Conservation (phyloP, 2,888 invertebrate genomes). For the Spodoptera exigua region DNA sequence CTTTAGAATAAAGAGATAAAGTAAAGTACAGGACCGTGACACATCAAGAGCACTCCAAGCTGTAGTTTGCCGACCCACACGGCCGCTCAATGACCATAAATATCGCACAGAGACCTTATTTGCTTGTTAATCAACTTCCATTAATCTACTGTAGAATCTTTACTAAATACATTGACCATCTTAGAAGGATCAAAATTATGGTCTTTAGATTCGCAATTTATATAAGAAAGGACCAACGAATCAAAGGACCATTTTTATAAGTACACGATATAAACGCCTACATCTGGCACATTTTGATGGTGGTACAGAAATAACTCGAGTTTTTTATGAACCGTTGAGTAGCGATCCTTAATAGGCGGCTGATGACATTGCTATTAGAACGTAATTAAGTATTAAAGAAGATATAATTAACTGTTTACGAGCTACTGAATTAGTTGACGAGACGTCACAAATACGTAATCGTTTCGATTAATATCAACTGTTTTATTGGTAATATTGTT, state of each 20-base stretch:
- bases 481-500: no score
- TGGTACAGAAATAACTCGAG: constrained; percentile 36
- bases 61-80: constrained; percentile 15
- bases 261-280: constrained; percentile 6
- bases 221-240: background rate
- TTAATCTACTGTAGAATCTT: no score
- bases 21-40: constrained; percentile 8
- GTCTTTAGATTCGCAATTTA: constrained; percentile 1
- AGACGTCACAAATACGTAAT: constrained; percentile 5
- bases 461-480: background rate
- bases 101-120: no score
- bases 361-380: constrained; percentile 45
- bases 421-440: constrained; percentile 4
- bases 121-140: no score
- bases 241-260: constrained; percentile 1
- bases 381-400: constrained; percentile 28
- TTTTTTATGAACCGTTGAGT: constrained; percentile 41
- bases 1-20: constrained; percentile 30
- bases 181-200: background rate
- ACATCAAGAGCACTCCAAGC: constrained; percentile 6
- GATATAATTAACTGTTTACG: constrained; percentile 19
- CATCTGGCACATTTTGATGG: constrained; percentile 34
- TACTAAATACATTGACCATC: background rate
- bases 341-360: constrained; percentile 30
- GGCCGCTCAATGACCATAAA: background rate